phyloP scores from a whole-genome alignment of 2,888 invertebrate genomes.

The Lordiphosa fenestrarum region DNA sequence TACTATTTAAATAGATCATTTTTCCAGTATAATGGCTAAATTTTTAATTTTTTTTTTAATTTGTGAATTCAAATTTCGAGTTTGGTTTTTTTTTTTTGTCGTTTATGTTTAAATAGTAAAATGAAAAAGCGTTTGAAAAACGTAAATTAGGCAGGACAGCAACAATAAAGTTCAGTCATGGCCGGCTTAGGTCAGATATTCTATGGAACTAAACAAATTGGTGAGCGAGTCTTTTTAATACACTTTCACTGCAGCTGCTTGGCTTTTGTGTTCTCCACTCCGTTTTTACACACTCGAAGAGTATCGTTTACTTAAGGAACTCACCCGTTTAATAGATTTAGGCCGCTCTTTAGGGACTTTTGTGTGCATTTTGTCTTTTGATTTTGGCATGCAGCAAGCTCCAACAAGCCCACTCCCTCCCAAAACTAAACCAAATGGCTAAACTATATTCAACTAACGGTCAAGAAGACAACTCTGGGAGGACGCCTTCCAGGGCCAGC shows the following conservation, averaged over 20 bases:
- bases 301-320: constrained; percentile 45
- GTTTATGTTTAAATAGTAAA: constrained; percentile 18
- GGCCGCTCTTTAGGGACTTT: constrained; percentile 29
- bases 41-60: constrained; percentile 32
- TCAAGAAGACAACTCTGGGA: constrained; percentile 1
- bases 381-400: constrained; percentile 50
- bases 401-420: constrained; percentile 40
- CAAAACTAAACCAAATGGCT: constrained; percentile 29
- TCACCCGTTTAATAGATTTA: constrained; percentile 47
- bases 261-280: constrained; percentile 17
- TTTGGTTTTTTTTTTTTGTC: constrained; percentile 30
- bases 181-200: constrained; percentile 43
- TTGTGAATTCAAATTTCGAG: constrained; percentile 58
- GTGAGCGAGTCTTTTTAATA: constrained; percentile 37
- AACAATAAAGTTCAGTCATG: constrained; percentile 55
- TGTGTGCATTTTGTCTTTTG: constrained; percentile 19
- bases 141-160: constrained; percentile 50
- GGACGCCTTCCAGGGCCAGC: constrained; percentile 1
- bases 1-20: constrained; percentile 71
- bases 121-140: constrained; percentile 25
- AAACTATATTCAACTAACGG: constrained; percentile 38
- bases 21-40: constrained; percentile 72
- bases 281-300: constrained; percentile 11
- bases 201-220: constrained; percentile 31
- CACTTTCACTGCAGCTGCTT: constrained; percentile 19